These are phyloP conservation scores for Nomada goodeniana DNA, from an alignment of 2,888 invertebrate genomes.

Conservation along the genomic window DNA sequence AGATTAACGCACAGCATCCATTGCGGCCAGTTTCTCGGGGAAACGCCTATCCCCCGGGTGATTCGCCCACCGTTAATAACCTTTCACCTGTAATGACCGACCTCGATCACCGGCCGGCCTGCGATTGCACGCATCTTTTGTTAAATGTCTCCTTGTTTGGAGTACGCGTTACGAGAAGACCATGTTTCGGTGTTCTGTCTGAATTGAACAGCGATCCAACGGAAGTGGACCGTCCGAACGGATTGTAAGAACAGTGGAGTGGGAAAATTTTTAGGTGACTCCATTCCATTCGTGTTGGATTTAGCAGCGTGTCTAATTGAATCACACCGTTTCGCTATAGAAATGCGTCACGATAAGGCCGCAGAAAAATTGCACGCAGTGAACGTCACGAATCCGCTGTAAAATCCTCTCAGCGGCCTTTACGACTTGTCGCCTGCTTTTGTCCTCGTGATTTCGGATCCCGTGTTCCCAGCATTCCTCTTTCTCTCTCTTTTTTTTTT, in stretches of 20 bases:
- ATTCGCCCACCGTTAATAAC: slow-evolving; percentile 22
- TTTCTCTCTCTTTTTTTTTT: slow-evolving; percentile 12
- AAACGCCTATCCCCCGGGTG: slow-evolving; percentile 24
- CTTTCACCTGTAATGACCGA: slow-evolving; percentile 22
- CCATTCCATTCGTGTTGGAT: not conserved
- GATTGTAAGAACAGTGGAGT: not conserved
- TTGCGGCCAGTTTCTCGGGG: slow-evolving; percentile 31
- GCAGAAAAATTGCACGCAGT: slow-evolving; percentile 10
- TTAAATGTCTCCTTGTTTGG: not conserved
- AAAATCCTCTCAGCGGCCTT: slow-evolving; percentile 37
- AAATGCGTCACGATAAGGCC: slow-evolving; percentile 17
- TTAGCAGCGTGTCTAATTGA: slow-evolving; percentile 4
- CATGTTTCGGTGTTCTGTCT: no score
- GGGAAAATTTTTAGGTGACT: not conserved
- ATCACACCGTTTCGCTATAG: slow-evolving; percentile 14
- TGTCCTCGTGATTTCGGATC: slow-evolving; percentile 41
- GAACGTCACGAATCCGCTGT: slow-evolving; percentile 39
- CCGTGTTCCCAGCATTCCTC: not conserved
- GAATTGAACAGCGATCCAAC: not conserved
- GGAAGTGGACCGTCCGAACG: not conserved
- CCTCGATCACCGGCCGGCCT: slow-evolving; percentile 4
- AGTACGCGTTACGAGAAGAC: not conserved
- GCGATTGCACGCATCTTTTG: slow-evolving; percentile 23
- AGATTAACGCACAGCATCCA: slow-evolving; percentile 73
- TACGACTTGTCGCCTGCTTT: slow-evolving; percentile 49